These are phyloP conservation scores for Thymelicus acteon DNA, from an alignment of 2,888 invertebrate species.

Conservation along the genomic window DNA sequence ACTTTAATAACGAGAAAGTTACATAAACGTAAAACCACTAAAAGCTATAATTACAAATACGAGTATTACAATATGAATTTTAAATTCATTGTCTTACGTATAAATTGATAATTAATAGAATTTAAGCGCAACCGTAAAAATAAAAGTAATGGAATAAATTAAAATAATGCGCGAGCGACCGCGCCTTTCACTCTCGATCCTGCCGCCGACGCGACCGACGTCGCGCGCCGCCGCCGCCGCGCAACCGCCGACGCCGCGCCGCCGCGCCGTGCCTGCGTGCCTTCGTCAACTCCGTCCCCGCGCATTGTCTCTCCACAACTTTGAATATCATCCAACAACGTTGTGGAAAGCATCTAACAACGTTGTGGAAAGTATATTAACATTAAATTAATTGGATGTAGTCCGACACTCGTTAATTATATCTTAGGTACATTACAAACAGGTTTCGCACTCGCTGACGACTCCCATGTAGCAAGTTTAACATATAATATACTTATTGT, in stretches of 20 bases:
- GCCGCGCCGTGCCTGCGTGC: too few relatives aligned
- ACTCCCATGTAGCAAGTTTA: conserved; percentile 51
- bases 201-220: conserved; percentile 40
- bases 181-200: conserved; percentile 48
- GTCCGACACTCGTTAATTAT: conserved; percentile 52
- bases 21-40: conserved; percentile 4
- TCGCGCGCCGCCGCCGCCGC: too few relatives aligned
- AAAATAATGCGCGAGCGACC: conserved; percentile 36
- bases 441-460: conserved; percentile 32
- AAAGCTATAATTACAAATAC: conserved; percentile 4
- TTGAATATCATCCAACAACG: conserved; percentile 60
- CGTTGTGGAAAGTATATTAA: conserved; percentile 63
- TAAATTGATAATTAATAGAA: conserved; percentile 34
- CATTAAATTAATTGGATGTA: conserved; percentile 59
- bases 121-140: conserved; percentile 34
- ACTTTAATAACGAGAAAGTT: conserved; percentile 6
- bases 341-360: conserved; percentile 61
- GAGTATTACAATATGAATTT: not conserved
- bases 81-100: conserved; percentile 31
- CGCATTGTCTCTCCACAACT: conserved; percentile 57
- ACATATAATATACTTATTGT: not conserved
- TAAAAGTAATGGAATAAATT: conserved; percentile 42
- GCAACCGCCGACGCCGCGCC: conserved; percentile 20
- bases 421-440: conserved; percentile 47
- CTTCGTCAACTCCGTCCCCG: too few relatives aligned